Percentiles rank a stretch among this genome's conserved stretches.
Conservation (phyloP, 1,140 invertebrate genomes). For the Cyrtorhinus lividipennis region DNA sequence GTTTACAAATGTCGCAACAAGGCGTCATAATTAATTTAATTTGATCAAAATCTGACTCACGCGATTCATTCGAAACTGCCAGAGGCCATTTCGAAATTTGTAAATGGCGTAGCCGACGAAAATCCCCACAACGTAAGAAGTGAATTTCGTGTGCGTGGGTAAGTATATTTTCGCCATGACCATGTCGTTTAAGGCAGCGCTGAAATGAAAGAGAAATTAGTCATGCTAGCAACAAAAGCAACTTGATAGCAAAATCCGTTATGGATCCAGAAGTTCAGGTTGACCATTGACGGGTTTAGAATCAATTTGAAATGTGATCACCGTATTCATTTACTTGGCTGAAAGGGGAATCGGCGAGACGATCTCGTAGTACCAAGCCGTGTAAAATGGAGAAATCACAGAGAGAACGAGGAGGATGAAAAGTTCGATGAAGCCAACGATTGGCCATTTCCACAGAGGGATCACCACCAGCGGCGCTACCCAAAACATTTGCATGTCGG, state of each 20-base stretch:
- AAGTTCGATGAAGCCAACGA: constrained; percentile 19
- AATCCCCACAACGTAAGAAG: constrained; percentile 33
- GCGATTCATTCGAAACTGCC: constrained; percentile 5
- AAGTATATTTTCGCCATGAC: constrained; percentile 21
- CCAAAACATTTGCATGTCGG: constrained; percentile 38
- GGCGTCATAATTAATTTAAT: not conserved
- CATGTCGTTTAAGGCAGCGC: constrained; percentile 10
- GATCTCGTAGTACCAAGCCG: constrained; percentile 18
- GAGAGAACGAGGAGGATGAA: constrained; percentile 16
- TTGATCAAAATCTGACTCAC: constrained; percentile 16
- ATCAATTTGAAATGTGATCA: too few relatives aligned
- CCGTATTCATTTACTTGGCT: constrained; percentile 18
- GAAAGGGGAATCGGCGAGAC: constrained; percentile 21
- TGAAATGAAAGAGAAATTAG: too few relatives aligned
- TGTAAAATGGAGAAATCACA: constrained; percentile 13
- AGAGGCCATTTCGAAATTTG: constrained; percentile 22
- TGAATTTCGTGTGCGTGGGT: constrained; percentile 28
- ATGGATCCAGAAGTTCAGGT: too few relatives aligned
- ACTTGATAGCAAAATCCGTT: too few relatives aligned
- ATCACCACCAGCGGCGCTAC: constrained; percentile 34
- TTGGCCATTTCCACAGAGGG: constrained; percentile 31
- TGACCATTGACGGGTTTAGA: too few relatives aligned
- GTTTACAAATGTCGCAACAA: too few relatives aligned
- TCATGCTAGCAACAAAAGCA: too few relatives aligned
- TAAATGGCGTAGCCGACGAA: constrained; percentile 30